Percentiles rank a stretch among this genome's conserved stretches.
These are phyloP conservation scores for Melanotaenia parkinsoni DNA, from an alignment of 2,797 vertebrate species.

Conservation along the genomic window DNA sequence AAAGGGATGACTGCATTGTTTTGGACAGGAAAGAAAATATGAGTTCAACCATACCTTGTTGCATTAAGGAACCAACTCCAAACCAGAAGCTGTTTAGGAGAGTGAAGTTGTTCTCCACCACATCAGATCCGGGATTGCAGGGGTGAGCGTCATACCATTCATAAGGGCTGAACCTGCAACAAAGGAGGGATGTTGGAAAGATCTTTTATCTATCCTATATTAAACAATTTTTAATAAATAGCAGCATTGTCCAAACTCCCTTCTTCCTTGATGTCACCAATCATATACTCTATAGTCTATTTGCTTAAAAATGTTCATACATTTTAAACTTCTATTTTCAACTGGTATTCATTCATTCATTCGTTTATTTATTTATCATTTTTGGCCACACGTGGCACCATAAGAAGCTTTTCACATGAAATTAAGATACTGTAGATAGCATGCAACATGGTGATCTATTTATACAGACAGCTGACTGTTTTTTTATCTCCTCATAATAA, in stretches of 20 bases:
- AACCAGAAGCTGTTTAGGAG: conserved; percentile 99
- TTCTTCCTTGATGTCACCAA: too few relatives aligned
- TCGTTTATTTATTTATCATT: neutral
- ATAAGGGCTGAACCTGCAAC: conserved; percentile 93
- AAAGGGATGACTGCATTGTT: conserved; percentile 46
- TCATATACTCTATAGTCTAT: too few relatives aligned
- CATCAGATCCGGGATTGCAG: conserved; percentile 95
- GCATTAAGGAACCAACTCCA: conserved; percentile 97
- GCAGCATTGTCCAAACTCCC: too few relatives aligned
- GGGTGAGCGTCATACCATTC: conserved; percentile 99
- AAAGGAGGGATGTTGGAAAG: conserved; percentile 3
- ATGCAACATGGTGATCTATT: neutral
- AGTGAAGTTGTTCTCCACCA: conserved; percentile 99
- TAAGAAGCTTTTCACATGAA: neutral
- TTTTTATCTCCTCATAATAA: neutral
- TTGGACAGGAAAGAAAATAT: conserved; percentile 47
- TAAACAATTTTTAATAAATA: neutral
- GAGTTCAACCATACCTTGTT: conserved; percentile 78
- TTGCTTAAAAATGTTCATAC: too few relatives aligned
- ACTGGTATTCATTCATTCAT: too few relatives aligned
- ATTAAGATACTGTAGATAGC: too few relatives aligned
- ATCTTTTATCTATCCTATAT: neutral
- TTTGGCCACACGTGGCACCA: neutral
- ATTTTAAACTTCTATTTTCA: too few relatives aligned
- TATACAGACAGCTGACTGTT: neutral